Evolutionary conservation across 2,797 vertebrate species (phyloP).

Genomic region (Pangasius djambal): DNA sequence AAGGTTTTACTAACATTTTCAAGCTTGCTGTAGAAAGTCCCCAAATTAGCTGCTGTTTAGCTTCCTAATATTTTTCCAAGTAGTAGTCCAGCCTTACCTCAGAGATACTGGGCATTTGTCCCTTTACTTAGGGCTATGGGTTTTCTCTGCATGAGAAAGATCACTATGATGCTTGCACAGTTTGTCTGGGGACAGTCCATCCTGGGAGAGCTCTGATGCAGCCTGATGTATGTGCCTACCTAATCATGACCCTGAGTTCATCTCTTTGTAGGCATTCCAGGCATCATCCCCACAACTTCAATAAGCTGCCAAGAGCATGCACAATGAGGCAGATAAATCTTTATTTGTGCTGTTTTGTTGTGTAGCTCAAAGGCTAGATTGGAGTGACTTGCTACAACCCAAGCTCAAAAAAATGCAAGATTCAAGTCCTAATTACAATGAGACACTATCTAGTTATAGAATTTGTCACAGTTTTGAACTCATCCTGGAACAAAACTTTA

Average conservation of each 20-base stretch:
- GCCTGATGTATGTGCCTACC: not conserved
- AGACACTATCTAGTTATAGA: not conserved
- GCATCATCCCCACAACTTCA: not conserved
- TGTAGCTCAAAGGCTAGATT: not conserved
- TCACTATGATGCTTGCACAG: not conserved
- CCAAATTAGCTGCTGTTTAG: not conserved
- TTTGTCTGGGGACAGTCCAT: not conserved
- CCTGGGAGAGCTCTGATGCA: not conserved
- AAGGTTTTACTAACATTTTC: not conserved
- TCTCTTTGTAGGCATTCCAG: not conserved
- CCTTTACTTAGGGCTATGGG: not conserved
- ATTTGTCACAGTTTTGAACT: not conserved
- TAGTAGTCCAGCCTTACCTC: not conserved
- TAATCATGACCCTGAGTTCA: not conserved
- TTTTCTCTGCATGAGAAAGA: constrained; percentile 3
- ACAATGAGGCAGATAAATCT: not conserved
- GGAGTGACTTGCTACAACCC: not conserved
- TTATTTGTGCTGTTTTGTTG: not conserved
- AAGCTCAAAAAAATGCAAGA: not conserved
- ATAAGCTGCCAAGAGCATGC: not conserved
- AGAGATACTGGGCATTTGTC: not conserved
- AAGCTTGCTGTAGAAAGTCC: not conserved
- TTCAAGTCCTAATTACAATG: not conserved
- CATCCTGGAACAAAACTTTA: constrained; percentile 6
- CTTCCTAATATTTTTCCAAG: not conserved